Evolutionary conservation across 2,113 vertebrate species (phyloP).

Genomic region (Seriola quinqueradiata): DNA sequence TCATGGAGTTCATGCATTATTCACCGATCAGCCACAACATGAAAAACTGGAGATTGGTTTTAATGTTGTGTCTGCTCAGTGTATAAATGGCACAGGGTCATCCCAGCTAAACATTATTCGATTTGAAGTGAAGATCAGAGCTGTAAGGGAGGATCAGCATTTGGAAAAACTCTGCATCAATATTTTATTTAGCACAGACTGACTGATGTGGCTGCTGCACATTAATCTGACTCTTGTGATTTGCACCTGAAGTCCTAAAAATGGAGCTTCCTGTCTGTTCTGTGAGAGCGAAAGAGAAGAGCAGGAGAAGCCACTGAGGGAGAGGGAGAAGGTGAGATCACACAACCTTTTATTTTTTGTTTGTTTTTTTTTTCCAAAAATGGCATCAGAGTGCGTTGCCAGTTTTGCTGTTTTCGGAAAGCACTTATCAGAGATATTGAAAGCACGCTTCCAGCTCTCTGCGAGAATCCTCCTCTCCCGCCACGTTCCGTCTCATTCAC

Average conservation of each 20-base stretch:
- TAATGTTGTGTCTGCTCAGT: neutral
- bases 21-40: no score
- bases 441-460: constrained; percentile 45
- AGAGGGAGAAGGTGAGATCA: constrained; percentile 47
- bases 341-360: constrained; percentile 33
- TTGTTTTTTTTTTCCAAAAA: constrained; percentile 48
- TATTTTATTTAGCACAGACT: constrained; percentile 23
- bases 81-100: neutral
- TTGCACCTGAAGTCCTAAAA: constrained; percentile 18
- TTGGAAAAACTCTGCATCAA: constrained; percentile 22
- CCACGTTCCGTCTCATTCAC: neutral
- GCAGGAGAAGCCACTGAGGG: neutral
- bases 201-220: constrained; percentile 12
- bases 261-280: constrained; percentile 17
- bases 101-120: neutral
- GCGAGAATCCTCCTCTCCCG: constrained; percentile 37
- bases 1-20: neutral
- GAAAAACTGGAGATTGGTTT: no score
- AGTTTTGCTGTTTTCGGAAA: constrained; percentile 59
- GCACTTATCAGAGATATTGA: constrained; percentile 52
- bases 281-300: constrained; percentile 36
- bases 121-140: constrained; percentile 34
- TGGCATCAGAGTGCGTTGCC: constrained; percentile 35
- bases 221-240: constrained; percentile 31
- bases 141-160: neutral